Evolutionary conservation across 2,797 vertebrate genomes (phyloP), one percentile per base, ranked within the genome.

Genomic region (Phrynocephalus forsythii): DNA sequence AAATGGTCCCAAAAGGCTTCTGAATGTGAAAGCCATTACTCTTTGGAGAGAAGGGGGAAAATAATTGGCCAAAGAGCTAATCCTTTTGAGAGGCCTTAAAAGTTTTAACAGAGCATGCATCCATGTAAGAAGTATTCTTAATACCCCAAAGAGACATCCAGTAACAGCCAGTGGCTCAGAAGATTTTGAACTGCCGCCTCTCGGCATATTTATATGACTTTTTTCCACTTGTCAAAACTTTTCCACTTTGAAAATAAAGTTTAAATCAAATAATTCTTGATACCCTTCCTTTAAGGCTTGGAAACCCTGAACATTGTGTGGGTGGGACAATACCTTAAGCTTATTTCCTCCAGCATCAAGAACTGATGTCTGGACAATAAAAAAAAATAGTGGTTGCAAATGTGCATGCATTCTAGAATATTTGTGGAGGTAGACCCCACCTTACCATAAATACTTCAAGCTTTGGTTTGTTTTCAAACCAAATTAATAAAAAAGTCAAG

Each of bases 171-270:
- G 79, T 63, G n/a, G 68, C 68, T 82, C 48, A 86, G 15, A 89
- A 69, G 16, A 44, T 90, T 83, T 67, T 10, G 28, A 66, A 22
- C 2, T 78, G 44, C 20, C 56, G 69, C 33, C 44, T 89, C 10
- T 44, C 50, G 18, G 8, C 75, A 83, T 73, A 71, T 67, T 18
- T 72, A 52, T 81, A 78, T 77, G 26, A 85, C n/a, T 71, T 30
- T 30, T 15, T 79, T 91, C 48, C 1, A 78, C n/a, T 87, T 84
- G 52, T 26, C 30, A 71, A 83, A 33, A 71, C 50, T 75, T 77
- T 69, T 82, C 30, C 72, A 89, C 68, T 38, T 16, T 50, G 75
- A 83, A 81, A 26, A 38, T 66, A 15, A 6, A 20, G 13, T 84
- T 73, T 5, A 72, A 38, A 44, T 22, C 52, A 44, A 75, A 76